Conservation (phyloP, 2,888 invertebrate genomes). For the Ferdinandea cuprea region DNA sequence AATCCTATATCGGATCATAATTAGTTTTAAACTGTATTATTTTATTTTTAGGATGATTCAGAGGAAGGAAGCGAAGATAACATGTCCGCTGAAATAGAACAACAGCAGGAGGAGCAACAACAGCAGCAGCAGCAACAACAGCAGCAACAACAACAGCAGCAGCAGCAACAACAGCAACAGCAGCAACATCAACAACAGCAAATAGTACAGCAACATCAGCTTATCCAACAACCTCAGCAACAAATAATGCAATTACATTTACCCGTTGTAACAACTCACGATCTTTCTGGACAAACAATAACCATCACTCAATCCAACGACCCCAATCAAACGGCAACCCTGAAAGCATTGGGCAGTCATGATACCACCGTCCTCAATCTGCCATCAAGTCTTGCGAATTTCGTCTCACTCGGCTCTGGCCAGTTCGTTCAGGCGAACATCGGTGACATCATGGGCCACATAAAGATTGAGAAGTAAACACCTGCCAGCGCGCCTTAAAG, state of each 20-base stretch:
- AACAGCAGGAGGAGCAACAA: constrained; percentile 51
- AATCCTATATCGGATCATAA: too few species aligned
- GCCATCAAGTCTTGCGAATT: constrained; percentile 80
- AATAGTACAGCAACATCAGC: constrained; percentile 67
- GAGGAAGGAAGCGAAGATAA: constrained; percentile 45
- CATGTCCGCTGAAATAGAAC: constrained; percentile 70
- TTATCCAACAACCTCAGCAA: constrained; percentile 74
- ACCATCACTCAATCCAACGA: constrained; percentile 80
- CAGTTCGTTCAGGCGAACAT: constrained; percentile 80
- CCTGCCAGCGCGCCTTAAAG: neutral
- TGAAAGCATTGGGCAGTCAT: constrained; percentile 77
- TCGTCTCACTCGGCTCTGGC: constrained; percentile 80
- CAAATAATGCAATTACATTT: constrained; percentile 82
- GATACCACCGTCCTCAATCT: constrained; percentile 80
- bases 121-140: constrained; percentile 76
- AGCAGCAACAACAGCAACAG: constrained; percentile 75
- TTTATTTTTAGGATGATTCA: constrained; percentile 53
- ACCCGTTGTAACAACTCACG: constrained; percentile 79
- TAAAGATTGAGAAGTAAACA: constrained; percentile 81
- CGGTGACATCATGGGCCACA: constrained; percentile 79
- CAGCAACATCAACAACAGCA: constrained; percentile 76
- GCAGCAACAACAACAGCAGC: constrained; percentile 76
- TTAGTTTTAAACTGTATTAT: too few species aligned
- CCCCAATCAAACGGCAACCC: constrained; percentile 75
- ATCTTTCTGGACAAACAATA: constrained; percentile 80